phyloP scores from a whole-genome alignment of 2,113 vertebrate genomes.

The Dipodomys merriami region DNA sequence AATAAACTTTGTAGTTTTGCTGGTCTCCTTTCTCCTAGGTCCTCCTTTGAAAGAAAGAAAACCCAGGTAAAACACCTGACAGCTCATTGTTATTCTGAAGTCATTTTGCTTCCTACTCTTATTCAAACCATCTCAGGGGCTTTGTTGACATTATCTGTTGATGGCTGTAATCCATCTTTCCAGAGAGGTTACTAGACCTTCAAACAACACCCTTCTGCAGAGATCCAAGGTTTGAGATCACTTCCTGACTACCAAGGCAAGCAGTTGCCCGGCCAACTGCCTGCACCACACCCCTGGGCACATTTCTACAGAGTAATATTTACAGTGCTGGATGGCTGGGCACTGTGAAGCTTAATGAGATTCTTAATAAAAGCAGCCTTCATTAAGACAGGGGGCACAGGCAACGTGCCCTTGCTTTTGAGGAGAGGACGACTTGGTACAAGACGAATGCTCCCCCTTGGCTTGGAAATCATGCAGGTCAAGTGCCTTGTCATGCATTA shows the following conservation, averaged over 20 bases:
- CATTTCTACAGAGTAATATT: conserved; percentile 58
- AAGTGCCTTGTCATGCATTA: conserved; percentile 74
- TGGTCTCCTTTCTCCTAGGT: not conserved
- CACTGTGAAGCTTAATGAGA: conserved; percentile 18
- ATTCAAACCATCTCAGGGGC: conserved; percentile 50
- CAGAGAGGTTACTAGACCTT: not conserved
- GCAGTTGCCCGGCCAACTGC: not conserved
- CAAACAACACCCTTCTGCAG: not conserved
- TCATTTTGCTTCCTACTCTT: conserved; percentile 32
- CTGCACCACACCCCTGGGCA: not conserved
- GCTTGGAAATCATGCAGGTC: conserved; percentile 71
- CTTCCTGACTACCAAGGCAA: not conserved
- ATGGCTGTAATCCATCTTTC: conserved; percentile 29
- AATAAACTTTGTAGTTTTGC: not conserved
- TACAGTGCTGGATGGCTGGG: conserved; percentile 34
- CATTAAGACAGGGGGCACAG: conserved; percentile 36
- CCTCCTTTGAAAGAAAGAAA: not conserved
- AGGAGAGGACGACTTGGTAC: conserved; percentile 48
- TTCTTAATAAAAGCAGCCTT: conserved; percentile 69
- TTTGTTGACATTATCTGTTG: conserved; percentile 65
- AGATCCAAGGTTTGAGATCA: not conserved
- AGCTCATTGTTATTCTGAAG: conserved; percentile 39
- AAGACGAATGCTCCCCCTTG: conserved; percentile 47
- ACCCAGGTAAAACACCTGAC: not conserved
- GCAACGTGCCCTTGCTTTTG: conserved; percentile 68